Base-by-base conservation (phyloP, 2,888 invertebrate species). In the Ectemnius cavifrons region DNA sequence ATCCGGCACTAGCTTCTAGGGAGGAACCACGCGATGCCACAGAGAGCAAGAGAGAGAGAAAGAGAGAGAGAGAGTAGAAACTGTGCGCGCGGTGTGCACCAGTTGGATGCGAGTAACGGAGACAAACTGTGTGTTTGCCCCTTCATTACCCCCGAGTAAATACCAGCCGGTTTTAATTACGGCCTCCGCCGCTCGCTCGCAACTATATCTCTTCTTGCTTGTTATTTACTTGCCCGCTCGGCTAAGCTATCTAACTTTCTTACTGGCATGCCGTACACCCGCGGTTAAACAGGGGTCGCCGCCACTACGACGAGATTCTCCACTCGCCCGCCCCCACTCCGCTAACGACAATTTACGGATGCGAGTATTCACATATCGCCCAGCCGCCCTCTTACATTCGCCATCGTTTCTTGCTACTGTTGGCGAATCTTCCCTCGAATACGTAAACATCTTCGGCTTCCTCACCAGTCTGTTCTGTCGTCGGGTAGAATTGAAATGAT, bases 101-200 rank as follows among this genome's bases (percentile, higher is more conserved):
- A 72, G 79, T 77, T 81, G 80, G 87, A 82, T 88, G 84, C 86
- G 79, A 82, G 85, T 85, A 88, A 88, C 86, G 85, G 88, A 88
- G 89, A 89, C 89, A 89, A 89, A 90, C 88, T 86, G 89, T 87
- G 86, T 84, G 87, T 89, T 89, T 88, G 87, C 86, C 86, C 88
- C 89, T 89, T 90, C 89, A 90, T 90, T 89, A 89, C 87, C 87
- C 85, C 80, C 86, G 85, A 83, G 89, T 89, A 89, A 90, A 89
- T 87, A 90, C 84, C 85, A 86, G 87, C 87, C 81, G 88, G 88
- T 90, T 90, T 90, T 90, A 90, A 90, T 90, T 90, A 90, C 88
- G 86, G 84, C 80, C 85, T 81, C 85, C 80, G 78, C 79, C 78
- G 78, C 37, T 37, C 37, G 37, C 37, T 37, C 71, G 81, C 82